Percentiles rank a stretch among this genome's conserved stretches.
Evolutionary conservation across 2,113 vertebrate species (phyloP).

Genomic region (Pluvialis apricaria): DNA sequence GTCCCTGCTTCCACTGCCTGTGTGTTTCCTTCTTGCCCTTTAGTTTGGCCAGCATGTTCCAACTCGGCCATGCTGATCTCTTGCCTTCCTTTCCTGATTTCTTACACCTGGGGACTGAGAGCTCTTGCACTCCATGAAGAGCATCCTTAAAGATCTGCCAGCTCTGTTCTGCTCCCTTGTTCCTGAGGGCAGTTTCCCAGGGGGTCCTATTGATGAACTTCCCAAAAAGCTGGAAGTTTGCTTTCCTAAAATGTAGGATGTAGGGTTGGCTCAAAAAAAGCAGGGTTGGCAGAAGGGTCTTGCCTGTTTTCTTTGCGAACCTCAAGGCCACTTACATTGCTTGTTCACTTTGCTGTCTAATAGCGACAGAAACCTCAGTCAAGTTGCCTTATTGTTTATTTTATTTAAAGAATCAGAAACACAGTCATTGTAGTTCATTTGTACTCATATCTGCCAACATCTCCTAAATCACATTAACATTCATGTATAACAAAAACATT

Average conservation of each 20-base stretch:
- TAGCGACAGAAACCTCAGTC: neutral
- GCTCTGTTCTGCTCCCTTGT: neutral
- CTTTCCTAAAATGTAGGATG: neutral
- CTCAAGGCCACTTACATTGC: neutral
- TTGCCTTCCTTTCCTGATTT: neutral
- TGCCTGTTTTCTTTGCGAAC: neutral
- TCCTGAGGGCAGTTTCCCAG: neutral
- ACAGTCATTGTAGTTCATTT: conserved; percentile 72
- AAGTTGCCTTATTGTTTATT: conserved; percentile 64
- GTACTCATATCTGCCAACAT: conserved; percentile 67
- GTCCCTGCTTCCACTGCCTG: neutral
- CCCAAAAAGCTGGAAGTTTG: neutral
- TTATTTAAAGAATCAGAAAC: conserved; percentile 82
- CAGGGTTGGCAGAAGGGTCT: neutral
- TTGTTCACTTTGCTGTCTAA: neutral
- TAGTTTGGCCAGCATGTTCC: neutral
- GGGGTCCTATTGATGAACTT: neutral
- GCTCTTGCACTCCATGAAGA: neutral
- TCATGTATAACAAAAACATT: conserved; percentile 72
- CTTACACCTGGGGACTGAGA: neutral
- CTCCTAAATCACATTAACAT: conserved; percentile 73
- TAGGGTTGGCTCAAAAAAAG: neutral
- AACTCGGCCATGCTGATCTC: neutral
- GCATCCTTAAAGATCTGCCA: neutral
- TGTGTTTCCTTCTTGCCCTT: neutral